Conservation (phyloP, 2,797 vertebrate species). For the Chromis chromis region DNA sequence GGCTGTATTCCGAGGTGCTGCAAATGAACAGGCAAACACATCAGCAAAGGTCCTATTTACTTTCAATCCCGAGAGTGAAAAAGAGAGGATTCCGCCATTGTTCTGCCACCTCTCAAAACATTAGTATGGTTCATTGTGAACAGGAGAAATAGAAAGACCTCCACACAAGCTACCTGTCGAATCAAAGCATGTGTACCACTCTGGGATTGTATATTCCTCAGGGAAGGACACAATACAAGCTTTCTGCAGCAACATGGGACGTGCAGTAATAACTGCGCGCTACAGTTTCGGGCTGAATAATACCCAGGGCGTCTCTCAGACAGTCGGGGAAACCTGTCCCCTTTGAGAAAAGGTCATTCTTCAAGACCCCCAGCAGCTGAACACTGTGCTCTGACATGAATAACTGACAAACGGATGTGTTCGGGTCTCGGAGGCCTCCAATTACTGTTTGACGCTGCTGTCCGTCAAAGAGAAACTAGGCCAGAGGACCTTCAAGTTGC, state of each 20-base stretch:
- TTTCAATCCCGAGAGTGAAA: conserved; percentile 52
- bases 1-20: conserved; percentile 53
- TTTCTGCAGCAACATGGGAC: conserved; percentile 52
- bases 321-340: conserved; percentile 54
- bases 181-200: conserved; percentile 46
- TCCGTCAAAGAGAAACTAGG: conserved; percentile 47
- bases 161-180: conserved; percentile 60
- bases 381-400: conserved; percentile 64
- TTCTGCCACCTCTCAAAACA: conserved; percentile 65
- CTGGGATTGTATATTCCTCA: conserved; percentile 48
- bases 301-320: conserved; percentile 47
- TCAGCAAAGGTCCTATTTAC: conserved; percentile 69
- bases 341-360: conserved; percentile 72
- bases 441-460: conserved; percentile 65
- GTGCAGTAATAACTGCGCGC: conserved; percentile 42
- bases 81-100: conserved; percentile 63
- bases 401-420: conserved; percentile 72
- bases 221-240: conserved; percentile 64
- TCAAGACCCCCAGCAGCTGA: conserved; percentile 69
- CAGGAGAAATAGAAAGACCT: conserved; percentile 56
- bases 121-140: conserved; percentile 57
- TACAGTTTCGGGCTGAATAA: conserved; percentile 49
- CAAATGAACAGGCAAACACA: conserved; percentile 72
- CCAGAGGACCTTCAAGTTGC: conserved; percentile 42
- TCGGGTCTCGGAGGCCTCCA: conserved; percentile 72